Percentiles rank a stretch among this genome's conserved stretches.
These are phyloP conservation scores for Herpetotheres cachinnans DNA, from an alignment of 2,113 vertebrate species.

Conservation along the genomic window DNA sequence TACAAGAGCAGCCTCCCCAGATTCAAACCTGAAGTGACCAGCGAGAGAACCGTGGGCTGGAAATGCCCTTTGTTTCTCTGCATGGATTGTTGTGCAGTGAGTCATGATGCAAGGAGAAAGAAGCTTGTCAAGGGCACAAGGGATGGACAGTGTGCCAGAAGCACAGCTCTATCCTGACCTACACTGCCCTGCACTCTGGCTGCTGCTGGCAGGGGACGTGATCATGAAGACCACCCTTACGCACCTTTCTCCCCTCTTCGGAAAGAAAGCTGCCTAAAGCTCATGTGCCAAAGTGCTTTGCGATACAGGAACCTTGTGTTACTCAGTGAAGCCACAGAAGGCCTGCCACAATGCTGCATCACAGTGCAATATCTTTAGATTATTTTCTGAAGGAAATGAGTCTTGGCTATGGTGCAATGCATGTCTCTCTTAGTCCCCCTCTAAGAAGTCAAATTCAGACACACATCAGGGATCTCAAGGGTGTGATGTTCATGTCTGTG, in stretches of 20 bases:
- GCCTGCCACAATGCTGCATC: background rate
- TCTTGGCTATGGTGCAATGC: background rate
- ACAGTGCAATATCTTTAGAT: background rate
- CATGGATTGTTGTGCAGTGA: background rate
- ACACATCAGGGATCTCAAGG: background rate
- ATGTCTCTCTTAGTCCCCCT: background rate
- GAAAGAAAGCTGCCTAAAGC: background rate
- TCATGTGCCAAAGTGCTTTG: background rate
- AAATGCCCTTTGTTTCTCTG: background rate
- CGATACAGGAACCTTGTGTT: background rate
- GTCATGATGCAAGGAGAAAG: background rate
- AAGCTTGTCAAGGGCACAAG: background rate
- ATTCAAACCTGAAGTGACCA: background rate
- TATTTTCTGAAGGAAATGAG: background rate
- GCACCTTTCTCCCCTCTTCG: background rate
- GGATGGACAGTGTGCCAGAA: background rate
- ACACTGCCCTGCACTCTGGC: background rate
- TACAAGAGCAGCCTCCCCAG: background rate
- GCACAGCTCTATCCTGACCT: background rate
- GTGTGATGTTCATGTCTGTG: background rate
- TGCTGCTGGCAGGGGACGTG: background rate
- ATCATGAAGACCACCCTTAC: background rate
- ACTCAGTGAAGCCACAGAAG: background rate
- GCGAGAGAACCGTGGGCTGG: rapidly evolving
- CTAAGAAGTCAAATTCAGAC: background rate